A percentile compares a stretch with the other conserved stretches of the same genome.
phyloP scores from a whole-genome alignment of 2,888 invertebrate species.

The Cactoblastis cactorum region DNA sequence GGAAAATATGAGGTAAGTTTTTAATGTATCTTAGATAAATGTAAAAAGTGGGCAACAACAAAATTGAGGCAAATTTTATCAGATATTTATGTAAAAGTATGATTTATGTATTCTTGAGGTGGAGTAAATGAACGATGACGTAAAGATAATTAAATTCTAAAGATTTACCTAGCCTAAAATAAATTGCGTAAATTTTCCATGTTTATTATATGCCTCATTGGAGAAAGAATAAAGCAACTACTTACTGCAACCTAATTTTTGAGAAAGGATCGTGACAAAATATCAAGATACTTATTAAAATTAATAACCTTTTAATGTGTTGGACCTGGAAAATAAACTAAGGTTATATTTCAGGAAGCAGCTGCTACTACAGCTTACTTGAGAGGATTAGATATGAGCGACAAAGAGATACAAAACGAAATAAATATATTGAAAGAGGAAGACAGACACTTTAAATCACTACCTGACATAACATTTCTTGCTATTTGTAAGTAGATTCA shows the following conservation, averaged over 20 bases:
- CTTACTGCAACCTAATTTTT: too few relatives aligned
- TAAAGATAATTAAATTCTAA: too few relatives aligned
- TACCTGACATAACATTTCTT: constrained; percentile 41
- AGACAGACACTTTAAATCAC: constrained; percentile 39
- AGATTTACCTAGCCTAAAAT: too few relatives aligned
- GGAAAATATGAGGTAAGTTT: constrained; percentile 47
- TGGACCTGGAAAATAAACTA: too few relatives aligned
- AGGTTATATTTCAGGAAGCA: constrained; percentile 43
- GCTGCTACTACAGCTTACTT: constrained; percentile 43
- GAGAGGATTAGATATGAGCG: constrained; percentile 41
- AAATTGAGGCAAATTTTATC: too few relatives aligned
- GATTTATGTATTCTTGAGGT: too few relatives aligned
- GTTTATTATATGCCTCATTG: too few relatives aligned
- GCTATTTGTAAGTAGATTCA: constrained; percentile 46
- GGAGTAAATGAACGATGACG: too few relatives aligned
- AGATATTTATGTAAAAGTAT: too few relatives aligned
- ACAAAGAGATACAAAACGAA: constrained; percentile 46
- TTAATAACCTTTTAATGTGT: background rate
- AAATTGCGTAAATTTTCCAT: too few relatives aligned
- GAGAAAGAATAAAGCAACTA: too few relatives aligned
- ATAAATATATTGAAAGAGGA: constrained; percentile 45
- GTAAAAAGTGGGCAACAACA: too few relatives aligned
- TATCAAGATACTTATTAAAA: background rate
- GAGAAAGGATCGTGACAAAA: background rate
- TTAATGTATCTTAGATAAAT: background rate